These are phyloP conservation scores for Dasypogon diadema DNA, from an alignment of 2,888 invertebrate genomes.

Conservation along the genomic window DNA sequence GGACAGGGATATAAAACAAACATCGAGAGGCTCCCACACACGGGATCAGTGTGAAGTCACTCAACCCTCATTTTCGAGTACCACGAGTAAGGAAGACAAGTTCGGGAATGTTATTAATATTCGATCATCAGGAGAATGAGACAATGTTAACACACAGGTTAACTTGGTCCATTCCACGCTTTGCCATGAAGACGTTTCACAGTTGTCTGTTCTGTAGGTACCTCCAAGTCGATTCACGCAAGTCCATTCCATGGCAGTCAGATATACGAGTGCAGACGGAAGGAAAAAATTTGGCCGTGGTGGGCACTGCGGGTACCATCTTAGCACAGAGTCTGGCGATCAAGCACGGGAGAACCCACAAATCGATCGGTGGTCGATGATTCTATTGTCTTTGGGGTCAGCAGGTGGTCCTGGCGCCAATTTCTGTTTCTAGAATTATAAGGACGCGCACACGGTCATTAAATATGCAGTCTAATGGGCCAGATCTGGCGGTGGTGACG, in stretches of 20 bases:
- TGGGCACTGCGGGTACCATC: conserved; percentile 34
- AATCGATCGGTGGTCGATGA: conserved; percentile 44
- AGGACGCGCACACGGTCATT: conserved; percentile 25
- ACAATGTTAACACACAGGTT: conserved; percentile 38
- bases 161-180: conserved; percentile 19
- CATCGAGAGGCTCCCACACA: conserved; percentile 40
- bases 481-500: conserved; percentile 1
- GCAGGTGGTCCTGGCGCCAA: conserved; percentile 52
- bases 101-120: conserved; percentile 45
- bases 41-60: conserved; percentile 41
- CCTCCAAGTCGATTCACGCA: conserved; percentile 23
- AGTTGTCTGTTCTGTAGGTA: conserved; percentile 14
- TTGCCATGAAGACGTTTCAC: conserved; percentile 47
- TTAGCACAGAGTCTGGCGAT: neutral
- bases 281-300: conserved; percentile 33
- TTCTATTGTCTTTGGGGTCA: conserved; percentile 44
- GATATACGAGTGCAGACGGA: conserved; percentile 27
- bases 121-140: conserved; percentile 29
- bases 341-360: conserved; percentile 36
- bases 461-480: conserved; percentile 17
- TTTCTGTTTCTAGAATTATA: conserved; percentile 34
- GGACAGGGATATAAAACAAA: conserved; percentile 38
- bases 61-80: conserved; percentile 33
- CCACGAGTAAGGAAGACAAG: conserved; percentile 1
- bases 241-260: neutral